These are phyloP conservation scores for Austrofundulus limnaeus DNA, from an alignment of 2,113 vertebrate genomes.

Conservation along the genomic window DNA sequence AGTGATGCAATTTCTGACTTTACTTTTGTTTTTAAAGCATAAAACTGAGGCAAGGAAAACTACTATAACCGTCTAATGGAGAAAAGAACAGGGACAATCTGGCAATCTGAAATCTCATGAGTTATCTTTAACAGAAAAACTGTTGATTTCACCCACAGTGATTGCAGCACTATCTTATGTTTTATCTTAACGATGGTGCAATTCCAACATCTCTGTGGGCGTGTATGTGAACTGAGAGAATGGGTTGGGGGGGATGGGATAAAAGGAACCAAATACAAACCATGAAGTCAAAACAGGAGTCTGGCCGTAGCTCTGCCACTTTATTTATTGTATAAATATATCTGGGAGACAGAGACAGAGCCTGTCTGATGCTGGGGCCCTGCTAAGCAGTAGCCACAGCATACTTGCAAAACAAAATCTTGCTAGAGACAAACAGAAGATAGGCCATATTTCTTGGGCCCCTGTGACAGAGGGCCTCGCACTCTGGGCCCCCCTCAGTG, in stretches of 20 bases:
- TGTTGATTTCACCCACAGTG: slow-evolving; percentile 67
- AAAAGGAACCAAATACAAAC: slow-evolving; percentile 63
- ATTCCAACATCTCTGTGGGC: slow-evolving; percentile 44
- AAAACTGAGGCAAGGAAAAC: no score
- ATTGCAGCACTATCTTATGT: slow-evolving; percentile 45
- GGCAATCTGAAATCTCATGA: slow-evolving; percentile 23
- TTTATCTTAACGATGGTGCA: slow-evolving; percentile 50
- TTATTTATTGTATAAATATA: slow-evolving; percentile 79
- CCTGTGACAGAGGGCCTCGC: slow-evolving; percentile 56
- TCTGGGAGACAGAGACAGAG: slow-evolving; percentile 75
- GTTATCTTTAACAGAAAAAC: slow-evolving; percentile 26
- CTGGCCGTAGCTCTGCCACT: slow-evolving; percentile 59
- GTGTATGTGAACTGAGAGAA: background rate
- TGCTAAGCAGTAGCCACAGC: slow-evolving; percentile 70
- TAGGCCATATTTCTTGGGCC: slow-evolving; percentile 63
- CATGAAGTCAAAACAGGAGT: slow-evolving; percentile 78
- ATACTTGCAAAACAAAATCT: slow-evolving; percentile 74
- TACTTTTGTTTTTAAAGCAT: no score
- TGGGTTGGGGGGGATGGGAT: background rate
- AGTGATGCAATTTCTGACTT: no score
- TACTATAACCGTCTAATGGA: no score
- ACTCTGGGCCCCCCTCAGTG: slow-evolving; percentile 34
- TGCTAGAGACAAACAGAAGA: slow-evolving; percentile 73
- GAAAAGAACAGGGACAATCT: background rate
- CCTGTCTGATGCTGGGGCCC: slow-evolving; percentile 57